Base-by-base conservation (phyloP, 2,888 invertebrate species). In the Apamea sordens region DNA sequence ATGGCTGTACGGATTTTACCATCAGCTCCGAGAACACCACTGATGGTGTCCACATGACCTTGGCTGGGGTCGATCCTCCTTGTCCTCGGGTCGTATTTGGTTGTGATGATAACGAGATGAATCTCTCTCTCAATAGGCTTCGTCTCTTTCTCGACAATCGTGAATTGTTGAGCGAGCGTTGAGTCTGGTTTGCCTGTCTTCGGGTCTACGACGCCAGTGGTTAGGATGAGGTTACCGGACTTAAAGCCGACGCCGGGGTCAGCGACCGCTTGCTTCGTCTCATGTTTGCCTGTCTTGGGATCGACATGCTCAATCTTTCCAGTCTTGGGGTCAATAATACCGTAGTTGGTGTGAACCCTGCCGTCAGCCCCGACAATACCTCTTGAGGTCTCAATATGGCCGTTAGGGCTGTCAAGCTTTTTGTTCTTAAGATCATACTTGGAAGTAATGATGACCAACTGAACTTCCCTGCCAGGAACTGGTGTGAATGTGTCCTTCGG, bases 371-470 rank as follows among this genome's bases (percentile, higher is more conserved):
- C 93, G 56, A 96, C 85, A 56, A 96, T 92, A 72, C 97, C 97
- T 67, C 97, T 95, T 15, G 97, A 95, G 24, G 95, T 96, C 89
- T 97, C 97, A 44, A 97, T 92, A 77, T 95, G 93, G 65, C 97
- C 97, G 80, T 97, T 97, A 76, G 97, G 97, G 73, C 95, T 97
- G 86, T 97, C 97, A 63, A 97, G 93, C 72, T 96, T 94, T 86
- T 97, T 97, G 72, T 96, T 96, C 92, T 97, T 97, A 18, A 97
- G 94, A 91, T 97, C 97, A 89, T 97, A 97, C 91, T 97, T 97
- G 67, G 96, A 97, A 32, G 97, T 97, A 28, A 97, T 90, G 79
- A 96, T 89, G 90, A 96, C 95, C 91, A 97, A 82, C 94, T 97
- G 89, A 89, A 94, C 89, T 94, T 96, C 93, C 93, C 96, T 93